Evolutionary conservation across 2,797 vertebrate species (phyloP).

Genomic region (Molossus alvarezi): DNA sequence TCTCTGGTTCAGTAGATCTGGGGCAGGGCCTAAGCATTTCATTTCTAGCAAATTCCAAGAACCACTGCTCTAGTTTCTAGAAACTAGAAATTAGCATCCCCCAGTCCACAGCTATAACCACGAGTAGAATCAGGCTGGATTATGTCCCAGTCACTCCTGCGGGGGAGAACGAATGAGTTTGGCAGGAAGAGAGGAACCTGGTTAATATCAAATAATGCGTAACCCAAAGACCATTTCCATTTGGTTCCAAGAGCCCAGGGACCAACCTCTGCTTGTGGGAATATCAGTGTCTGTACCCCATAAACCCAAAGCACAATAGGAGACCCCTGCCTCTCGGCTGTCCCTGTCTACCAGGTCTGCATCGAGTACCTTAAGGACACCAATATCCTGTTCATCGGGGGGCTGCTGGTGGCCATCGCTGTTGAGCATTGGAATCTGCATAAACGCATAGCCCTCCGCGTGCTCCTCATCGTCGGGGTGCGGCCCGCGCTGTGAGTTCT

Average conservation of each 20-base stretch:
- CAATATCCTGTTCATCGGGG: conserved; percentile 96
- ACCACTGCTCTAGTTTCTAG: background rate
- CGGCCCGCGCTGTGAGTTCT: conserved; percentile 96
- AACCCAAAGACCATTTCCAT: conserved; percentile 47
- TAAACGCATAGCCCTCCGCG: conserved; percentile 95
- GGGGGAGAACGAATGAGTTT: background rate
- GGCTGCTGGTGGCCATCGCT: conserved; percentile 95
- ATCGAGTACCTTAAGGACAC: conserved; percentile 95
- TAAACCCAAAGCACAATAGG: background rate
- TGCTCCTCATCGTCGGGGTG: conserved; percentile 95
- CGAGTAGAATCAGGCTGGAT: background rate
- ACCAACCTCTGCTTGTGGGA: background rate
- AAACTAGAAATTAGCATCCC: background rate
- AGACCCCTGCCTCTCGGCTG: background rate
- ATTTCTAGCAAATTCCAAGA: background rate
- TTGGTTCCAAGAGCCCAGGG: conserved; percentile 5
- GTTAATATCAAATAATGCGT: background rate
- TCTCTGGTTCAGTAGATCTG: background rate
- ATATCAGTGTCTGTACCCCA: background rate
- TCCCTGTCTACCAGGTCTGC: conserved; percentile 91
- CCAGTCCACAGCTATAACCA: background rate
- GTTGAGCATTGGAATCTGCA: conserved; percentile 97
- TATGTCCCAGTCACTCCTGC: background rate
- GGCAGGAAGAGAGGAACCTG: background rate
- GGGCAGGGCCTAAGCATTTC: background rate